Conservation (phyloP, 2,797 vertebrate species). For the Vultur gryphus region DNA sequence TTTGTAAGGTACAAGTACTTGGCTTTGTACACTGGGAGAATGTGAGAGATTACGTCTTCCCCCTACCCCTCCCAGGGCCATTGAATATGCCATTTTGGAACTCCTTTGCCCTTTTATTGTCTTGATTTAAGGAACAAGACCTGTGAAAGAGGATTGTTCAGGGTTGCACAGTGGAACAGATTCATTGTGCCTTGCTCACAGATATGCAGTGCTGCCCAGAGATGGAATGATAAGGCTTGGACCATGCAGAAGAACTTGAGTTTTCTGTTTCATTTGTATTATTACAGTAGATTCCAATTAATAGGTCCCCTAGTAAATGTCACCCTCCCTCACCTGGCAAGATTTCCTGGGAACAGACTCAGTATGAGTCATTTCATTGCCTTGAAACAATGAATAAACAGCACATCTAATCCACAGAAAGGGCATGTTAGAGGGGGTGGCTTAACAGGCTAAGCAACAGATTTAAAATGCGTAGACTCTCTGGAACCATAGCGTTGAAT, state of each 20-base stretch:
- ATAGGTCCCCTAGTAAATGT: slow-evolving; percentile 30
- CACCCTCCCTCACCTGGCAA: slow-evolving; percentile 48
- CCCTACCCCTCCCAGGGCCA: not conserved
- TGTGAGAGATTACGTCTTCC: not conserved
- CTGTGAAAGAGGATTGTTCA: not conserved
- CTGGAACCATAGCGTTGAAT: not conserved
- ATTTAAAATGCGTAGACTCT: not conserved
- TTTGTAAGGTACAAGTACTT: not conserved
- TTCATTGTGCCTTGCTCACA: not conserved
- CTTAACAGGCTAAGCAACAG: not conserved
- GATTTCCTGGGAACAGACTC: slow-evolving; percentile 29
- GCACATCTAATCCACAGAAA: slow-evolving; percentile 56
- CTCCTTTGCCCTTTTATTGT: not conserved
- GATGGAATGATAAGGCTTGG: slow-evolving; percentile 32
- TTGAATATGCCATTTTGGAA: not conserved
- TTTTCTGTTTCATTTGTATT: not conserved
- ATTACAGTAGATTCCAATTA: not conserved
- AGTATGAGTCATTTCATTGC: slow-evolving; percentile 16
- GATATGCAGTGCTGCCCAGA: not conserved
- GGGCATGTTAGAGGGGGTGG: not conserved
- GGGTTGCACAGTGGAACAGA: slow-evolving; percentile 1
- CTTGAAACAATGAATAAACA: slow-evolving; percentile 44
- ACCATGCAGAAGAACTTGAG: not conserved
- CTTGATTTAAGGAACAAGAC: not conserved
- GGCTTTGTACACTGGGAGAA: not conserved